Evolutionary conservation across 2,888 invertebrate genomes (phyloP).

Genomic region (Epistrophe grossulariae): DNA sequence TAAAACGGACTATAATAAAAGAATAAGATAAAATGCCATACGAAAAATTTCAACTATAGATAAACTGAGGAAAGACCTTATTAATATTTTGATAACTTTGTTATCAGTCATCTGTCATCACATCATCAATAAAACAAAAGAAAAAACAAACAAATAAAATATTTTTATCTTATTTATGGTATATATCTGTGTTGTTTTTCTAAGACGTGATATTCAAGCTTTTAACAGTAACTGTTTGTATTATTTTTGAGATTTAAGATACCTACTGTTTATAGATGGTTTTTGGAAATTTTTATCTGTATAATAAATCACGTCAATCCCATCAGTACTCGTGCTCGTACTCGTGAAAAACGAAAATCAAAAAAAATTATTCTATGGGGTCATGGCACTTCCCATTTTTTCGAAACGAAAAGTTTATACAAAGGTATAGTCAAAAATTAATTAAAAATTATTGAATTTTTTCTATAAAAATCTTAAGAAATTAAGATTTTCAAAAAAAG

Average conservation of each 20-base stretch:
- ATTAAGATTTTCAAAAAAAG: too few species aligned
- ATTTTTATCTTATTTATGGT: background rate
- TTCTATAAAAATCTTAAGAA: too few species aligned
- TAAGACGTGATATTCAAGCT: conserved; percentile 15
- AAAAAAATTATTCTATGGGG: too few species aligned
- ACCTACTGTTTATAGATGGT: conserved; percentile 52
- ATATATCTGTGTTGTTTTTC: background rate
- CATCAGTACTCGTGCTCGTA: conserved; percentile 66
- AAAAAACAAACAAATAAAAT: background rate
- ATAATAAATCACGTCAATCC: conserved; percentile 73
- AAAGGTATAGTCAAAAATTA: too few species aligned
- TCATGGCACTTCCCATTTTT: too few species aligned
- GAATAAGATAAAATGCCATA: too few species aligned
- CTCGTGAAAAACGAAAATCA: too few species aligned
- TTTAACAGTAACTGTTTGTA: conserved; percentile 27
- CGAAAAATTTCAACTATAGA: background rate
- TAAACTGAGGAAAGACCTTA: background rate
- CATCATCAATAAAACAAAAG: background rate
- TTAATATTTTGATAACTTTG: background rate
- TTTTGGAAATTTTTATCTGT: conserved; percentile 72
- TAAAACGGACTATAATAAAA: too few species aligned
- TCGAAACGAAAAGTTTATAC: too few species aligned
- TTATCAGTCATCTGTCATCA: background rate
- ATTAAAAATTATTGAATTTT: too few species aligned
- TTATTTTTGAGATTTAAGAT: conserved; percentile 49